Evolutionary conservation across 92 coral and sea anemone species (phyloP), one percentile per base, ranked within the genome.

Genomic region (Galaxea fascicularis): DNA sequence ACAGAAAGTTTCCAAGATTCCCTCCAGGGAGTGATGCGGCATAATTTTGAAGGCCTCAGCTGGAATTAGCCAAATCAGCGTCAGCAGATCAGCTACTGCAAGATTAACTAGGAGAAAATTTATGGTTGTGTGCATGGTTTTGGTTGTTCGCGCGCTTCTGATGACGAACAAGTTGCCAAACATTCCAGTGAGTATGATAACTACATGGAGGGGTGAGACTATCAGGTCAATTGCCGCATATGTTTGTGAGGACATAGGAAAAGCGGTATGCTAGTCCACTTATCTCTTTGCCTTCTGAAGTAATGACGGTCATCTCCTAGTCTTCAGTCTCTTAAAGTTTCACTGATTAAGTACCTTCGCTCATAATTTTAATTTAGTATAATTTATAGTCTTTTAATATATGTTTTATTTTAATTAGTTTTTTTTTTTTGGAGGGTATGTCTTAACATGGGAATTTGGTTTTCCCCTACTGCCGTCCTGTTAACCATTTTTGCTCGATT

Each of bases 81-180:
- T 90, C 11, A 87, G 14, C 15, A 92, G 49, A 73, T 92, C 91
- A 8, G 95, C 93, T 11, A 74, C 89, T 35, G 95, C 93, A 46
- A 92, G 62, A 73, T 92, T 92, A 4, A 72, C 91, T 7, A 92
- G 71, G 16, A 92, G 93, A 24, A 76, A 83, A 76, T 92, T 92
- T 2, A 93, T 89, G 13, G 90, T 88, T 17, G 91, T 86, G 54
- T 92, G 91, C 92, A 92, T 89, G n/a, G 89, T 54, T 14, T 79
- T 79, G 7, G 83, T 74, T 41, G 60, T 86, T 54, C 77, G 85
- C 22, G 89, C 90, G 0, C 85, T 90, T 0, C 78, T 21, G 60
- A 92, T 77, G 11, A 92, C 92, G 9, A 89, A 79, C 13, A 47
- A 25, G 49, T 92, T 92, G 12, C 95, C 93, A 16, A 85, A 87